Evolutionary conservation across 2,797 vertebrate species (phyloP).

Genomic region (Sebastes aleutianus): DNA sequence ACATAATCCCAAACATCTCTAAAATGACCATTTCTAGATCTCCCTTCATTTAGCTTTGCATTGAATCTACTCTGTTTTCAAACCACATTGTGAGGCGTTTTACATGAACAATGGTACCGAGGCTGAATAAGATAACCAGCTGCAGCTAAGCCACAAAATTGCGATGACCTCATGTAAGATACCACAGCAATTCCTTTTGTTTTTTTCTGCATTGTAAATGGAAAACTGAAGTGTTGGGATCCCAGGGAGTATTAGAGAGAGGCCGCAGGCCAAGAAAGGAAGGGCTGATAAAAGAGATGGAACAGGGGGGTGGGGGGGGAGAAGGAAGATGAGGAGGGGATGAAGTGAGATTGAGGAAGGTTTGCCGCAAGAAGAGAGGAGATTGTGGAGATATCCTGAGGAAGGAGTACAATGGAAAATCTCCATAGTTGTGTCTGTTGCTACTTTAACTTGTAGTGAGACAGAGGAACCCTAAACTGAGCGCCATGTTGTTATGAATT

Average conservation of each 20-base stretch:
- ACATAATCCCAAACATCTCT: not conserved
- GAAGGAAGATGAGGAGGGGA: not conserved
- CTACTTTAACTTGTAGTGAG: conserved; percentile 5
- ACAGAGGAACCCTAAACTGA: conserved; percentile 3
- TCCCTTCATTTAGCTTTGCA: not conserved
- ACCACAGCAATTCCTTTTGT: conserved; percentile 38
- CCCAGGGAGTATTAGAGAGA: conserved; percentile 6
- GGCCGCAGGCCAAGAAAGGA: conserved; percentile 24
- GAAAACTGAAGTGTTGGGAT: conserved; percentile 41
- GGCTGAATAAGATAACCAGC: conserved; percentile 5
- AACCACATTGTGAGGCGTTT: not conserved
- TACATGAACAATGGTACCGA: not conserved
- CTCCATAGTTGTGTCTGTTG: not conserved
- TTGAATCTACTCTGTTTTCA: not conserved
- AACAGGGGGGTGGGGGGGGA: not conserved
- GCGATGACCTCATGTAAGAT: conserved; percentile 53
- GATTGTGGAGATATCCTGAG: not conserved
- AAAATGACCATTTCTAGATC: not conserved
- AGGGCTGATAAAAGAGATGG: conserved; percentile 31
- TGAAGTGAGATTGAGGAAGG: not conserved
- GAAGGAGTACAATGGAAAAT: conserved; percentile 22
- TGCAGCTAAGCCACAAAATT: conserved; percentile 32
- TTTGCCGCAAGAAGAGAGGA: not conserved
- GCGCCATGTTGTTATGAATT: not conserved
- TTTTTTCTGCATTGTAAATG: conserved; percentile 29